Evolutionary conservation across 1,140 invertebrate genomes (phyloP), one percentile per base, ranked within the genome.

Genomic region (Hypothenemus hampei): DNA sequence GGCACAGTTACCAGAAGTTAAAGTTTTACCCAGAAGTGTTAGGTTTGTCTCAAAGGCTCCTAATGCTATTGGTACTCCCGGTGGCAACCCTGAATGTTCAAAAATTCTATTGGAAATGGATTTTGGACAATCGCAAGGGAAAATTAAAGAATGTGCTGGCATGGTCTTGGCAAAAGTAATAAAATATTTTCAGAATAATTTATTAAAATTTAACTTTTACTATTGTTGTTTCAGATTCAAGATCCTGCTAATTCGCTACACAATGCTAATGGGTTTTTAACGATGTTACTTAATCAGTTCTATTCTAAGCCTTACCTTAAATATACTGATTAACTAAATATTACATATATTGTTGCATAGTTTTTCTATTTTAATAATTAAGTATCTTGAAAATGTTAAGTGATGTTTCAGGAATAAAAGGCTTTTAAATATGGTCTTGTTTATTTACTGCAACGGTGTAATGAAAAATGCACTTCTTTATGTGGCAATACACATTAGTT

Each of bases 201-300:
- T 21, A 0, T n/a, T n/a, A 40, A 15, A 47, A 40, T 51, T n/a
- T 53, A 22, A 8, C 7, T 35, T 57, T 37, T 11, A 3, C 13
- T 6, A 45, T 41, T 57, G 58, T 53, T 56, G 35, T 35, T 63
- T 48, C 43, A 70, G 68, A 71, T 69, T 53, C 70, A 72, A 60
- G 68, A 71, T 63, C 61, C 68, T 11, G 47, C 49, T 20, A 72
- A 72, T 60, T 72, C 70, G 1, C 51, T 71, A 24, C 69, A 71
- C 53, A 72, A 70, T 52, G 65, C 60, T 5, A 49, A 51, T 20
- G 19, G 49, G 20, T 72, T 70, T 59, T 41, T 72, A 24, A 49
- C 53, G 29, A 44, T 59, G 29, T 49, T 71, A 16, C 23, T 69
- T 2, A 68, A 63, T 45, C 61, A 67, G 19, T 68, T 67, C 59